Base-by-base conservation (phyloP, 1,140 invertebrate species). In the Melitaea cinxia region DNA sequence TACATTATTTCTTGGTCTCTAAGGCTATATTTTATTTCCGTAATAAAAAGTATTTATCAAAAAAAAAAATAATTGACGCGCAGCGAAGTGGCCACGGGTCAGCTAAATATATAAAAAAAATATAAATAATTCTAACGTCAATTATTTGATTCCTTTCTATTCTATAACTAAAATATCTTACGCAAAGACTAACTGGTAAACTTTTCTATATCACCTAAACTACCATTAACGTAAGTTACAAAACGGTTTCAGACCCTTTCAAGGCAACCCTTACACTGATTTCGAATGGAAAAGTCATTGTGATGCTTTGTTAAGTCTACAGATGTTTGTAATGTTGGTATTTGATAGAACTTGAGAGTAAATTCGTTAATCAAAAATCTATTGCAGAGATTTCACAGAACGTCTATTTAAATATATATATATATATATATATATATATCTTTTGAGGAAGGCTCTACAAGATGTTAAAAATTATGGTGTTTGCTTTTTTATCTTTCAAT, bases 281-380 rank as follows among this genome's bases (percentile, higher is more conserved):
- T 10, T 47, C 21, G 23, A 47, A 23, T 47, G 21, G 19, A 23
- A 47, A 23, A 47, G 19, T 47, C 42, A 23, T 47, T 47, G 21
- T 23, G 21, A 47, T 47, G 17, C 15, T 21, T 45, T 45, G 19
- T 21, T 39, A 47, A 4, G 42, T 12, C 19, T 23, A 23, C 42
- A 47, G 42, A 47, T 47, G 42, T 47, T 47, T 23, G 19, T 21
- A 21, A 45, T 23, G 42, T 33, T 2, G 24, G 24, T 26, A 26
- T 26, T 26, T 2, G 30, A 10, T 6, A 6, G 30, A 33, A 33
- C 6, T 33, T 33, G 30, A 33, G 12, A 33, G 1, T 33, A 9
- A 10, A 9, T 33, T 33, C 12, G 9, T 33, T 33, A 7, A n/a
- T n/a, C n/a, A n/a, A n/a, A n/a, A n/a, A n/a, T n/a, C n/a, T n/a